phyloP scores from a whole-genome alignment of 1,140 invertebrate species.

The Drosophila chauvacae region DNA sequence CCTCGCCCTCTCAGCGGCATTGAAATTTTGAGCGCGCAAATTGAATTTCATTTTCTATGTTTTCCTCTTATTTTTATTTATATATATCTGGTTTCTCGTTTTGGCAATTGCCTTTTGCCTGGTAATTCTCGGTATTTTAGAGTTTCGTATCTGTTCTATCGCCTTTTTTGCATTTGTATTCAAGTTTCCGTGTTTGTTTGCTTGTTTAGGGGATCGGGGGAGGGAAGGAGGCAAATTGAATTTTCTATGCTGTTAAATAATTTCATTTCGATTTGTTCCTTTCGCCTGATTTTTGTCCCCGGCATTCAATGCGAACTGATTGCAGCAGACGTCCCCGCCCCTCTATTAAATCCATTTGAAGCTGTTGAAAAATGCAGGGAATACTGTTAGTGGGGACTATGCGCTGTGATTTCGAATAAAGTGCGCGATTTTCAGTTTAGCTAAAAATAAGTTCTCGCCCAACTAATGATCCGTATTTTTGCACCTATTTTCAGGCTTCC shows the following conservation, averaged over 20 bases:
- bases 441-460: constrained; percentile 2
- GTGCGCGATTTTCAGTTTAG: constrained; percentile 26
- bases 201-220: constrained; percentile 22
- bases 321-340: constrained; percentile 26
- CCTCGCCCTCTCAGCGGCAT: constrained; percentile 40
- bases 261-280: constrained; percentile 69
- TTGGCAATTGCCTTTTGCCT: constrained; percentile 71
- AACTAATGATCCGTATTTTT: constrained; percentile 21
- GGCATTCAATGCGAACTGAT: constrained; percentile 66
- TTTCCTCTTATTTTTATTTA: constrained; percentile 62
- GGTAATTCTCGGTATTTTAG: constrained; percentile 66
- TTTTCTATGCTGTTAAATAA: constrained; percentile 78
- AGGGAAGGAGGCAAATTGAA: constrained; percentile 59
- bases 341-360: constrained; percentile 51
- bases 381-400: constrained; percentile 66
- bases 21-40: constrained; percentile 73
- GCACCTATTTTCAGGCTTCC: constrained; percentile 88
- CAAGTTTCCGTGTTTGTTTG: constrained; percentile 30
- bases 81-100: constrained; percentile 35
- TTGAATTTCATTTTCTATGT: constrained; percentile 80
- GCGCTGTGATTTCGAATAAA: constrained; percentile 31
- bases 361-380: constrained; percentile 66
- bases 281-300: constrained; percentile 61
- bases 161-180: constrained; percentile 15
- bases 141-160: constrained; percentile 38